A percentile compares a stretch with the other conserved stretches of the same genome.
These are phyloP conservation scores for Carassius carassius DNA, from an alignment of 2,113 vertebrate species.

Conservation along the genomic window DNA sequence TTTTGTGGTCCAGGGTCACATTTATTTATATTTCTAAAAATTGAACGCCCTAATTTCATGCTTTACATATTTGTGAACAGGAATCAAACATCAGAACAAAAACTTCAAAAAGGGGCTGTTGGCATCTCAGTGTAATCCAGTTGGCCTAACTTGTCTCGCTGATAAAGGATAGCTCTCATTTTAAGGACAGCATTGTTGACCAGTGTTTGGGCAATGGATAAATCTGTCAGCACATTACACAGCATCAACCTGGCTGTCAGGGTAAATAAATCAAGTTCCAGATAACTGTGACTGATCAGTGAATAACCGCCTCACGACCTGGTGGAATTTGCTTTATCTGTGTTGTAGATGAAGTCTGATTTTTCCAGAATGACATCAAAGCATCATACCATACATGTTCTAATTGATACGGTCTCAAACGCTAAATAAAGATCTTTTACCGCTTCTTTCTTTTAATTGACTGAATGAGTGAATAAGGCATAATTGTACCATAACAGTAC, in stretches of 20 bases:
- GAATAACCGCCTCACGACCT: neutral
- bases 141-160: constrained; percentile 36
- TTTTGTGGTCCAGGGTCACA: neutral
- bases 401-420: neutral
- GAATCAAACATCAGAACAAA: constrained; percentile 18
- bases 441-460: constrained; percentile 6
- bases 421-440: constrained; percentile 5
- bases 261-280: constrained; percentile 23
- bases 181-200: constrained; percentile 47
- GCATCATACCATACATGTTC: neutral
- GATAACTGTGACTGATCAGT: constrained; percentile 46
- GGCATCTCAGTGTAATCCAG: constrained; percentile 44
- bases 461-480: constrained; percentile 48
- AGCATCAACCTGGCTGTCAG: neutral
- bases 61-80: neutral
- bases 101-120: neutral
- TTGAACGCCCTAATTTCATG: neutral
- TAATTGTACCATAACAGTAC: constrained; percentile 49
- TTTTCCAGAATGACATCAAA: neutral
- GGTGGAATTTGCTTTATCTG: neutral
- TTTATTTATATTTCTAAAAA: neutral
- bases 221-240: constrained; percentile 43
- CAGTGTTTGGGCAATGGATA: constrained; percentile 42
- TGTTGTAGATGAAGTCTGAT: neutral
- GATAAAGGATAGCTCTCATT: constrained; percentile 44